phyloP scores from a whole-genome alignment of 2,888 invertebrate species.

The Serripes groenlandicus region DNA sequence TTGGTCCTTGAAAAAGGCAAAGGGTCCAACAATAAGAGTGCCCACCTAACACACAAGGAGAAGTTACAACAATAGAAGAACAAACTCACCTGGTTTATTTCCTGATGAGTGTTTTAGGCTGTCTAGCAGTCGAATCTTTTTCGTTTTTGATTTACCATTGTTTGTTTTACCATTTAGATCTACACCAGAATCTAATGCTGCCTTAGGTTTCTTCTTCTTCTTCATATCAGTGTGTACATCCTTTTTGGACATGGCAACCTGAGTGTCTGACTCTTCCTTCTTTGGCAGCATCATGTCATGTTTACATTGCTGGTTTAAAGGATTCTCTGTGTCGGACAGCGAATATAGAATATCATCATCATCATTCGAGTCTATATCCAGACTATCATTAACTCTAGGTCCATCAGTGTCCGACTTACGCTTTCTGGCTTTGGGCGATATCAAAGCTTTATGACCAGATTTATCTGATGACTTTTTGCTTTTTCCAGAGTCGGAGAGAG shows the following conservation, averaged over 20 bases:
- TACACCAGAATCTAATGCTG: conserved; percentile 22
- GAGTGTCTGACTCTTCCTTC: neutral
- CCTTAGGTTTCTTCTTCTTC: conserved; percentile 47
- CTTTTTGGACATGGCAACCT: neutral
- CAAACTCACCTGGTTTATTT: conserved; percentile 42
- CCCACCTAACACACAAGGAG: too few relatives aligned
- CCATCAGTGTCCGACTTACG: neutral
- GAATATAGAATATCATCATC: conserved; percentile 77
- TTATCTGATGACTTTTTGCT: neutral
- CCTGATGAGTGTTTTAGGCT: conserved; percentile 29
- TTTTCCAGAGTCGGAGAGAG: neutral
- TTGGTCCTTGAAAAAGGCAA: too few relatives aligned
- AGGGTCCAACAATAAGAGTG: too few relatives aligned
- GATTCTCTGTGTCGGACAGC: conserved; percentile 46
- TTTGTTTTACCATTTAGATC: neutral
- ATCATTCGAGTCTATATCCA: conserved; percentile 19
- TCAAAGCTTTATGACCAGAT: neutral
- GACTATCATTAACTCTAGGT: neutral
- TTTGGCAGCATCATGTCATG: neutral
- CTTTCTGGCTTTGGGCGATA: neutral
- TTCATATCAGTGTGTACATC: conserved; percentile 11
- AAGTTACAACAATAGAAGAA: neutral
- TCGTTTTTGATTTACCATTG: conserved; percentile 28
- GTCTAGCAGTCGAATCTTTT: conserved; percentile 72
- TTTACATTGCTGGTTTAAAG: neutral